A percentile compares a stretch with the other conserved stretches of the same genome.
Conservation (phyloP, 2,888 invertebrate genomes). For the Sceliomorpha sp. region DNA sequence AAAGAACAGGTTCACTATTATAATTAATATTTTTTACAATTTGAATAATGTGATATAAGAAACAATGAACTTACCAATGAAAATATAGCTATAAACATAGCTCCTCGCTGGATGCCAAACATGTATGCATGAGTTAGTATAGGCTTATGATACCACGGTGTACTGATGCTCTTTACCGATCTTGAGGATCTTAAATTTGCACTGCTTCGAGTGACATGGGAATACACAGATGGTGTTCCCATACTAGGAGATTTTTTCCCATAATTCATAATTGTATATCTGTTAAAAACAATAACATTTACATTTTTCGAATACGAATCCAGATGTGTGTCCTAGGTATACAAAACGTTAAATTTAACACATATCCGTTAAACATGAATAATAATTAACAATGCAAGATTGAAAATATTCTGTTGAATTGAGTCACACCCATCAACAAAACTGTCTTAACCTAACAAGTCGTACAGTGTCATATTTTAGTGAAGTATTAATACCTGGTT, state of each 20-base stretch:
- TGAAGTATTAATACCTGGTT: neutral
- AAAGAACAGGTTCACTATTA: no score
- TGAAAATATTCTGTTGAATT: slow-evolving; percentile 35
- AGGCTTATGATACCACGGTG: slow-evolving; percentile 94
- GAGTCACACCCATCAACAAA: slow-evolving; percentile 38
- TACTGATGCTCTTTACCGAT: slow-evolving; percentile 88
- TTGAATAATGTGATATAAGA: neutral
- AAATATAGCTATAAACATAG: slow-evolving; percentile 88
- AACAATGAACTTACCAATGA: slow-evolving; percentile 85
- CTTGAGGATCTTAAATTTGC: slow-evolving; percentile 91
- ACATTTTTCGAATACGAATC: no score
- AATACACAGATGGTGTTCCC: slow-evolving; percentile 93
- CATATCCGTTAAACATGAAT: no score
- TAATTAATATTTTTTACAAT: neutral
- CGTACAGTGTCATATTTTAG: neutral
- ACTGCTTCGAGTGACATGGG: slow-evolving; percentile 89
- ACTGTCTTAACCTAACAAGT: slow-evolving; percentile 25
- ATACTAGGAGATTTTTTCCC: slow-evolving; percentile 92
- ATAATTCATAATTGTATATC: slow-evolving; percentile 85
- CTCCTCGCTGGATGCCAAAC: slow-evolving; percentile 91
- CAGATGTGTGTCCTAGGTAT: no score
- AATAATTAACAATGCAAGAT: no score
- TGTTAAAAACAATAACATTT: no score
- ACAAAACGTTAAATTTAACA: no score
- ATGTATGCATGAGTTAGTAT: slow-evolving; percentile 90